Evolutionary conservation across 2,888 invertebrate species (phyloP), one percentile per base, ranked within the genome.

Genomic region (Nemoura dubitans): DNA sequence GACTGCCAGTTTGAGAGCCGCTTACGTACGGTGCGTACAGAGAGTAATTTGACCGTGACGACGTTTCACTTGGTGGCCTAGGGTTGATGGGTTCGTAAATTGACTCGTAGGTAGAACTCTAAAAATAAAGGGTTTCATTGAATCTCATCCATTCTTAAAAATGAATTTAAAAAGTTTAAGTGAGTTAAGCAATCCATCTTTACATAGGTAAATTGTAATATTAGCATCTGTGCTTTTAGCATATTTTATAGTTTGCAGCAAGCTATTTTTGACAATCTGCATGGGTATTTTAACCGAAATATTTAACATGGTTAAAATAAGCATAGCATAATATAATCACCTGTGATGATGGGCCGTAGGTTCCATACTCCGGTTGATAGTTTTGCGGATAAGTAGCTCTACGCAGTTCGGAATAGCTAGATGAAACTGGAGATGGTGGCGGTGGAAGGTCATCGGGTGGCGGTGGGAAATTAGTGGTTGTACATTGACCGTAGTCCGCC

Each of bases 11-110:
- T 77, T 89, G 88, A 21, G 89, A 88, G 26, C 89, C 89, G 82
- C 89, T 93, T 0, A 93, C 93, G 89, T 95, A 95, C 0, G 95
- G 94, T 10, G 94, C 94, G 89, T 95, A 95, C 89, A 94, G 91
- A 0, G 95, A 94, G 90, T 95, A 95, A 90, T 95, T 95, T 28
- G 95, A 94, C 77, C 94, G 92, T 5, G 93, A 93, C 0, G 95
- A 95, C 91, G 95, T 92, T 89, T 95, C 94, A 89, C 94, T 95
- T 14, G 95, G 94, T 85, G 96, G 95, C 59, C 95, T 94, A n/a
- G 96, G 96, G 92, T 96, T 97, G 88, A 97, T 97, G n/a, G 97
- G 97, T 90, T 97, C 97, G 91, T 97, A 97, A 89, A 97, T 95
- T 29, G 97, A 97, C 91, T 97, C 97, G 92, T 97, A 97, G 0